Evolutionary conservation across 2,888 invertebrate genomes (phyloP).

Genomic region (Drosophila differens): DNA sequence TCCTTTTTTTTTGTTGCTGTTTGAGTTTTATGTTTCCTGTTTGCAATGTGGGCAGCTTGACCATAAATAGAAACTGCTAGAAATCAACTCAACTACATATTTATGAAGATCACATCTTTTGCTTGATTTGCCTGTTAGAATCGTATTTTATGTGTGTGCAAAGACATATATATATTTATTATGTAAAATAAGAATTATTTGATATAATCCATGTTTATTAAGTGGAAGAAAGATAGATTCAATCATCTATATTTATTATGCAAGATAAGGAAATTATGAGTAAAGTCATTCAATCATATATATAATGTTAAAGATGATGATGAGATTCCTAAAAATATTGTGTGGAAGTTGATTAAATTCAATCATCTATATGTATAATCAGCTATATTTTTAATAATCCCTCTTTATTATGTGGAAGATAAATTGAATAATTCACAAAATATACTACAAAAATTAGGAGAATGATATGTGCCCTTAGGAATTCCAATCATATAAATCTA

Average conservation of each 20-base stretch:
- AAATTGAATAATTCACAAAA: neutral
- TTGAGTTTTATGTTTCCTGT: constrained; percentile 36
- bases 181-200: neutral
- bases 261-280: neutral
- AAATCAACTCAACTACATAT: neutral
- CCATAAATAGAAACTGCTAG: neutral
- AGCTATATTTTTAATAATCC: neutral
- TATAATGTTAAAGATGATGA: neutral
- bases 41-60: constrained; percentile 10
- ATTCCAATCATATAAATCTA: neutral
- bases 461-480: neutral
- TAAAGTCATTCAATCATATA: neutral
- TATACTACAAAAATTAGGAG: neutral
- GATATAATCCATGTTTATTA: neutral
- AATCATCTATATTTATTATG: neutral
- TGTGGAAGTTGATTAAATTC: neutral
- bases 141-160: neutral
- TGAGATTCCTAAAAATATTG: neutral
- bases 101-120: neutral
- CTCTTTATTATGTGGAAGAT: neutral
- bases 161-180: neutral
- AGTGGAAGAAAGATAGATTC: neutral
- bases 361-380: neutral
- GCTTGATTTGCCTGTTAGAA: neutral
- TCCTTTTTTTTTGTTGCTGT: neutral